These are phyloP conservation scores for Rhabdornis inornatus DNA, from an alignment of 2,113 vertebrate species.

Conservation along the genomic window DNA sequence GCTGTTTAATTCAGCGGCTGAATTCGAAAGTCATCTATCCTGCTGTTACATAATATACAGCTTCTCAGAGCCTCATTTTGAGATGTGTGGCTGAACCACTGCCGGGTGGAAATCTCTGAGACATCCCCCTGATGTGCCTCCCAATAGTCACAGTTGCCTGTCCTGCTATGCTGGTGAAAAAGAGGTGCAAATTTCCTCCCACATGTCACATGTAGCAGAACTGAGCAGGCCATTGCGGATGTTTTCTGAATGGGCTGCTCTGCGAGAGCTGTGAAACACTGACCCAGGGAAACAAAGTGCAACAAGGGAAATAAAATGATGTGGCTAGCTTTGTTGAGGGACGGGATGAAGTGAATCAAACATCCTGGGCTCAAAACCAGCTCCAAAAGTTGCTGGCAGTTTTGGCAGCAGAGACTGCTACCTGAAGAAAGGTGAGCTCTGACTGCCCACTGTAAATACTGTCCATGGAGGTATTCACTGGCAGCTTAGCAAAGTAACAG, in stretches of 20 bases:
- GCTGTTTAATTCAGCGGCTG: neutral
- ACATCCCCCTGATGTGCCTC: neutral
- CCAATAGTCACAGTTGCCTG: neutral
- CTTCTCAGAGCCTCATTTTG: neutral
- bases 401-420: neutral
- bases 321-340: neutral
- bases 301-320: neutral
- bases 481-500: neutral
- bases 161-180: neutral
- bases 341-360: neutral
- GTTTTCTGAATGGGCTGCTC: neutral
- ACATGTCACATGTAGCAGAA: fast-evolving
- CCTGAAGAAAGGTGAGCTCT: fast-evolving
- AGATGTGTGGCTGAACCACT: neutral
- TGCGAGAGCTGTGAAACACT: neutral
- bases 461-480: fast-evolving
- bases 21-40: neutral
- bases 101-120: neutral
- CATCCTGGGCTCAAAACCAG: neutral
- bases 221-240: fast-evolving
- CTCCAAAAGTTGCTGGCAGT: neutral
- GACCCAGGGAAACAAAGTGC: neutral
- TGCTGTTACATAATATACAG: neutral
- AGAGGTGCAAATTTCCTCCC: neutral
- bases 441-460: neutral